Base-by-base conservation (phyloP, 2,113 vertebrate genomes). In the Rhizomys pruinosus region DNA sequence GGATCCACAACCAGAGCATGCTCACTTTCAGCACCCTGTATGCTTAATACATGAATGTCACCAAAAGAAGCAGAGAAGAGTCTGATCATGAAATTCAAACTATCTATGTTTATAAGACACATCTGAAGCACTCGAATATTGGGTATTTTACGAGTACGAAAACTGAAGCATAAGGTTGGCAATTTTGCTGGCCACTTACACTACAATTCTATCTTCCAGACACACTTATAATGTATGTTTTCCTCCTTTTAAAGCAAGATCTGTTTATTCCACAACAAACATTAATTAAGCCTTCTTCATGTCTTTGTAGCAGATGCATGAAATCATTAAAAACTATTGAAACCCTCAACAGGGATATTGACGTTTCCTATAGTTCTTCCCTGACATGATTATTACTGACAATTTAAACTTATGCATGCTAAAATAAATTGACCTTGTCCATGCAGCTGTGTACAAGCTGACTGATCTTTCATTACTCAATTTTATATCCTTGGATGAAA, bases 251-350 rank as follows among this genome's bases (percentile, higher is more conserved):
- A 29, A 76, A 74, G 22, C 15, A 90, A 27, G 15, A 78, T 72
- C 73, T 87, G 2, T 17, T 80, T 89, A 77, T 9, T 72, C 32
- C 57, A 17, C 8, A 72, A 34, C 7, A 78, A 15, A 57, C 61
- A 94, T 95, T 95, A 94, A 94, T 47, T 87, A 81, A 96, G 84
- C 44, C 42, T 95, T 64, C 71, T 93, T 90, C 61, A 68, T 27
- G 8, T 85, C 89, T 93, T 22, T 42, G 57, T 42, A 64, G 23
- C 52, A 94, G 68, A 69, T 61, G 34, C 72, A 73, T 89, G 76
- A 92, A 96, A 94, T 94, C 76, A 89, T 84, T 91, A 95, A 91
- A 27, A 89, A 61, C 68, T 93, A 91, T 77, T 92, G 87, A 88
- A 95, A 81, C 32, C 44, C 57, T 91, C 64, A 92, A 85, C 42